Conservation (phyloP, 2,797 vertebrate genomes). For the Buphagus erythrorhynchus region DNA sequence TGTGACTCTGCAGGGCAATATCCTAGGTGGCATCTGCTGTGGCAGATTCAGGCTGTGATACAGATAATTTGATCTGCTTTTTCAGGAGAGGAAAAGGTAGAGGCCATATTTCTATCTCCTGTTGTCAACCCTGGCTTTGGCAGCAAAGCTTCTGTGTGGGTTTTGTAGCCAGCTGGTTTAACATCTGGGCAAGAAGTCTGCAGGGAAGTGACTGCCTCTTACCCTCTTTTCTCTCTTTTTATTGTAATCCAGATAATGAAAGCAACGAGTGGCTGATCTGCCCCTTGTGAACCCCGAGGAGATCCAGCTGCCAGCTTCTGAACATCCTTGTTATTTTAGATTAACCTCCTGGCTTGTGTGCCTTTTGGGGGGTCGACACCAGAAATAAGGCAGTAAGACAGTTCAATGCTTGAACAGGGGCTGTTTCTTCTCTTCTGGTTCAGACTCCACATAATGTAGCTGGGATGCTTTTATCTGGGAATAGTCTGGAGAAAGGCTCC, state of each 20-base stretch:
- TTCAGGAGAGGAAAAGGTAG: background rate
- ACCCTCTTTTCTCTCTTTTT: constrained; percentile 1
- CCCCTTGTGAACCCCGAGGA: background rate
- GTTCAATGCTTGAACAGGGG: background rate
- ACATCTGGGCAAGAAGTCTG: background rate
- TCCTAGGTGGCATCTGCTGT: background rate
- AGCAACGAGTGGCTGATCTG: background rate
- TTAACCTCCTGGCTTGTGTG: background rate
- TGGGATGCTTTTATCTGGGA: background rate
- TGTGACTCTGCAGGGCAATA: background rate
- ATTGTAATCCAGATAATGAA: constrained; percentile 48
- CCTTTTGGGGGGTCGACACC: background rate
- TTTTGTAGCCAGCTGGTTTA: background rate
- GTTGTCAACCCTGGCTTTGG: background rate
- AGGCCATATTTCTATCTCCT: background rate
- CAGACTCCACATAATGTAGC: background rate
- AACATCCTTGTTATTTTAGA: constrained; percentile 16
- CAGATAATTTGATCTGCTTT: background rate
- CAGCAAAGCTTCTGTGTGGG: background rate
- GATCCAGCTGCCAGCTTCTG: background rate
- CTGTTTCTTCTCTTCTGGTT: background rate
- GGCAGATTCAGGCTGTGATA: background rate
- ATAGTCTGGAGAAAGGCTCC: background rate
- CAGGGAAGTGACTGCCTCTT: background rate
- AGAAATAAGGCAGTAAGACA: background rate